Evolutionary conservation across 1,140 invertebrate species (phyloP).

Genomic region (Chionoecetes opilio): DNA sequence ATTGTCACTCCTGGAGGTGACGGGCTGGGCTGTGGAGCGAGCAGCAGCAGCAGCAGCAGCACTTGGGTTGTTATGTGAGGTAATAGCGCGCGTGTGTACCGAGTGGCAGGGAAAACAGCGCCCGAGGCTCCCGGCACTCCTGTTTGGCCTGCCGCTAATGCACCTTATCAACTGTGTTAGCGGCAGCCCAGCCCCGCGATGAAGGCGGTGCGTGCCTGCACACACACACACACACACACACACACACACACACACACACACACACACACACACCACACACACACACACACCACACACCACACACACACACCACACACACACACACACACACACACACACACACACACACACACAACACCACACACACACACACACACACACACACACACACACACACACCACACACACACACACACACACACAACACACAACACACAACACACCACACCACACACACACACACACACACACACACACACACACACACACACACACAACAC

Average conservation of each 20-base stretch:
- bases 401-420: constrained; percentile 27
- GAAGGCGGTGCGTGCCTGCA: constrained; percentile 1
- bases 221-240: neutral
- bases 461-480: constrained; percentile 4
- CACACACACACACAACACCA: too few species aligned
- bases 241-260: constrained; percentile 27
- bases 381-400: constrained; percentile 13
- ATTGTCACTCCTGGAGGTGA: neutral
- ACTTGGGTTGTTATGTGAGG: neutral
- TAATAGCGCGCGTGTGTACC: constrained; percentile 4
- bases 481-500: neutral
- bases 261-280: constrained; percentile 6
- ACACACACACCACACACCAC: neutral
- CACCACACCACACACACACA: constrained; percentile 27
- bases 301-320: neutral
- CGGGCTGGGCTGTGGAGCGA: neutral
- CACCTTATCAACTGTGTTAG: constrained; percentile 20
- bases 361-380: neutral
- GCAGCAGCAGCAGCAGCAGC: neutral
- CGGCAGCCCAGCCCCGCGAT: neutral
- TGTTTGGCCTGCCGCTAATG: constrained; percentile 6
- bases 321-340: too few species aligned
- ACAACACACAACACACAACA: too few species aligned
- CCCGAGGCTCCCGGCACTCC: neutral
- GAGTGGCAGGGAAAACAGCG: neutral